Evolutionary conservation across 1,140 invertebrate species (phyloP), one percentile per base, ranked within the genome.

Genomic region (Dendrolimus punctatus): DNA sequence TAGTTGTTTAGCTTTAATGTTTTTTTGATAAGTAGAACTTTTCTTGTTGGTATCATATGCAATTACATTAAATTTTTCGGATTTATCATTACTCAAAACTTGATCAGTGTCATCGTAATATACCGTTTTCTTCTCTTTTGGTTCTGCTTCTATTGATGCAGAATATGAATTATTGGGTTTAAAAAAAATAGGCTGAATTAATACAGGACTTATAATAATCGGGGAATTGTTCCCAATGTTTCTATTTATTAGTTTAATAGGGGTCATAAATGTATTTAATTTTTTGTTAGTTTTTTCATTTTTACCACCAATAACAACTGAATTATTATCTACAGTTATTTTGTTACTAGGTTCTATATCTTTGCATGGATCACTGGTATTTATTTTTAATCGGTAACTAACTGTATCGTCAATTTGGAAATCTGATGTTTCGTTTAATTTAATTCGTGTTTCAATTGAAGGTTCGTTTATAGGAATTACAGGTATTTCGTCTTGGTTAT

Each of bases 321-420:
- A 7, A 45, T 44, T 44, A 46, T 4, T 55, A n/a, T 62, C 47
- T 5, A 41, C 8, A 45, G 55, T 9, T 5, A 51, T 41, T 47
- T 42, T 53, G 44, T 61, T 61, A 39, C 51, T 46, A 2, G 8
- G 7, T n/a, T 44, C 23, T 23, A 9, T 45, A 53, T 50, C 39
- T 42, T 52, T 45, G 46, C 36, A 44, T 45, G 57, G 42, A 42
- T 62, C 60, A 10, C 39, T 49, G n/a, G 74, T 77, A 46, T 85
- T 79, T 64, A 85, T 82, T 78, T 80, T 85, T 61, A 85, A 73
- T 61, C 71, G 82, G 66, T 85, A 85, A 63, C 72, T 82, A n/a
- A 85, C 73, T 57, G 67, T 75, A 64, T 81, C 68, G 47, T 82
- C 79, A 40, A 71, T 61, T 41, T 43, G 39, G 47, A 40, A 10